phyloP scores from a whole-genome alignment of 2,113 vertebrate genomes.

The Pterocles burchelli region DNA sequence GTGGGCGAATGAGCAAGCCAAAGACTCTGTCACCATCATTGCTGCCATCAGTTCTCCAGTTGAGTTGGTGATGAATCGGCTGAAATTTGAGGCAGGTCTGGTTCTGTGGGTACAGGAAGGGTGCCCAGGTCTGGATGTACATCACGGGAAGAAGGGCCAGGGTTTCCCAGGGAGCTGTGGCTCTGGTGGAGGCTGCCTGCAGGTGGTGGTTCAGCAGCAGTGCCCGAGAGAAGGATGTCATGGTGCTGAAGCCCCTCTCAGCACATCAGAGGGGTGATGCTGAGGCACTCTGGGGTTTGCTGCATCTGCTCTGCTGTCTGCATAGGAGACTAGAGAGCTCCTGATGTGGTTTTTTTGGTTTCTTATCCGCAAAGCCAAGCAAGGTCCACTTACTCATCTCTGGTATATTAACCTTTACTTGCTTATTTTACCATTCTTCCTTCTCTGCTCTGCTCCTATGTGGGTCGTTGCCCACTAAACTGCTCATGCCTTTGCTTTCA shows the following conservation, averaged over 20 bases:
- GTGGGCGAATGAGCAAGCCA: neutral
- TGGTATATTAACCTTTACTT: neutral
- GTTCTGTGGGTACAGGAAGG: neutral
- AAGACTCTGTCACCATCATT: neutral
- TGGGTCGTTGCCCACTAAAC: neutral
- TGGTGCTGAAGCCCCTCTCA: neutral
- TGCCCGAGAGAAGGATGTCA: neutral
- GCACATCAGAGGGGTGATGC: neutral
- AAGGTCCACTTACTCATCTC: neutral
- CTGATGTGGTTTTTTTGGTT: neutral
- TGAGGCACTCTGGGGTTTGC: neutral
- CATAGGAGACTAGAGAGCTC: neutral
- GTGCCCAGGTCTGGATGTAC: neutral
- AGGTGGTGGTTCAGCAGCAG: neutral
- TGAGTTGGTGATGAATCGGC: neutral
- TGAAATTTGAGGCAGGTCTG: neutral
- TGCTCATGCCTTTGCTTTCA: neutral
- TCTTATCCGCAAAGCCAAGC: neutral
- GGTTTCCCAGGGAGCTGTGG: neutral
- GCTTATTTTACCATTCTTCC: neutral
- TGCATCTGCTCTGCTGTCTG: neutral
- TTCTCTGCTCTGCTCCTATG: neutral
- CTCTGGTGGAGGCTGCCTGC: neutral
- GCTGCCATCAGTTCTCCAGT: neutral
- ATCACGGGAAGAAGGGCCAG: neutral